Base-by-base conservation (phyloP, 1,140 invertebrate genomes). In the Sitobion miscanthi region DNA sequence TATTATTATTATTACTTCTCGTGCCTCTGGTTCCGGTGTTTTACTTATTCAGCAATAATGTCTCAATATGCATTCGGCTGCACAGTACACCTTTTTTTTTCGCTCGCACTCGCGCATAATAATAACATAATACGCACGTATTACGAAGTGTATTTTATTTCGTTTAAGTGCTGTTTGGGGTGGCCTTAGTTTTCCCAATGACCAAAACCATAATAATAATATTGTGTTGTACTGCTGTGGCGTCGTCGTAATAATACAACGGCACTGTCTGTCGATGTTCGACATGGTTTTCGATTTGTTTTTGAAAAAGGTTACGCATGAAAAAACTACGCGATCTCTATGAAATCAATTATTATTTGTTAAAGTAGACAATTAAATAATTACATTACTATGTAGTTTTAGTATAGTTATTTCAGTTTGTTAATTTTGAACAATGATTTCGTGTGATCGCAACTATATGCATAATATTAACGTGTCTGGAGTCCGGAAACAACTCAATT, bases 31-130 rank as follows among this genome's bases (percentile, higher is more conserved):
- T n/a, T 69, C 62, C 30, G 25, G 9, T 30, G 30, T 69, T 69
- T 69, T 69, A n/a, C 62, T 69, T 69, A 69, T 69, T 69, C 62
- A 69, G 62, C 62, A 69, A 69, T 69, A 69, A 69, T n/a, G 62
- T 69, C 62, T 69, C 62, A 69, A 69, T 42, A 42, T 69, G 62
- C 62, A n/a, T 69, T 69, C 62, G 62, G 62, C 30, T 30, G 9
- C 30, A 69, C 30, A 69, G 62, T 11, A 30, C 30, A 52, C 49
- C 49, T 17, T 3, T 30, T 69, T 69, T 69, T 69, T 69, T 69
- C 11, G 9, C 62, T 30, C 3, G 30, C 14, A 14, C 62, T n/a
- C 25, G 30, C 11, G 30, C 62, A 69, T 21, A 69, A 69, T 69
- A 69, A n/a, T 69, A n/a, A 14, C 30, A 69, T 69, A 25, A 69